Percentiles rank a stretch among this genome's conserved stretches.
Conservation (phyloP, 1,140 invertebrate species). For the Brachionus paranguensis region DNA sequence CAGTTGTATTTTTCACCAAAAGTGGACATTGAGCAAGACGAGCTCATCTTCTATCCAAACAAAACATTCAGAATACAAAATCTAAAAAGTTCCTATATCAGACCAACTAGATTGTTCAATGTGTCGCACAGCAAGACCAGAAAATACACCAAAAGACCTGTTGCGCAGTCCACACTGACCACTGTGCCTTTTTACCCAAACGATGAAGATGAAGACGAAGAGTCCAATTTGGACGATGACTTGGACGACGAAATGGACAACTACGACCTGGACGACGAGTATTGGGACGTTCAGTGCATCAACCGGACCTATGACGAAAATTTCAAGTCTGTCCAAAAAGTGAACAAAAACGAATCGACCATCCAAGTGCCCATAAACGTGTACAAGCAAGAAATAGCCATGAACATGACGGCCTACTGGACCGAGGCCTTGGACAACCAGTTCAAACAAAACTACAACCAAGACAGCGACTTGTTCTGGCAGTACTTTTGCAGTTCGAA, state of each 20-base stretch:
- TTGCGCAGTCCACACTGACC: not conserved
- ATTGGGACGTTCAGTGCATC: slow-evolving; percentile 19
- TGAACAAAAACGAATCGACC: slow-evolving; percentile 20
- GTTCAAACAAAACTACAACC: slow-evolving; percentile 29
- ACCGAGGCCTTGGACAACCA: not conserved
- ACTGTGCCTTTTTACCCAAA: not conserved
- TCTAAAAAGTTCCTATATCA: not conserved
- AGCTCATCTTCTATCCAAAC: not conserved
- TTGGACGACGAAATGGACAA: not conserved
- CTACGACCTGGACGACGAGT: not conserved
- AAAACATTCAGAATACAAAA: not conserved
- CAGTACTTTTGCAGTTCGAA: slow-evolving; percentile 40
- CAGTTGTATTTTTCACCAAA: not conserved
- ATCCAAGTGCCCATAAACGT: slow-evolving; percentile 37
- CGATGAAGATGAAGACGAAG: not conserved
- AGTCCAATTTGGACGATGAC: not conserved
- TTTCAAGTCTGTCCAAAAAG: not conserved
- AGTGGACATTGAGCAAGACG: not conserved
- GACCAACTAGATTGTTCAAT: not conserved
- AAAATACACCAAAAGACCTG: not conserved
- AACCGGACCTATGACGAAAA: slow-evolving; percentile 36
- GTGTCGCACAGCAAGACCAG: not conserved
- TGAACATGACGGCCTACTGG: slow-evolving; percentile 25
- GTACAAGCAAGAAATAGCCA: slow-evolving; percentile 11
- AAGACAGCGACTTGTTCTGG: slow-evolving; percentile 29